A percentile compares a stretch with the other conserved stretches of the same genome.
These are phyloP conservation scores for Mizuhopecten yessoensis DNA, from an alignment of 1,140 invertebrate species.

Conservation along the genomic window DNA sequence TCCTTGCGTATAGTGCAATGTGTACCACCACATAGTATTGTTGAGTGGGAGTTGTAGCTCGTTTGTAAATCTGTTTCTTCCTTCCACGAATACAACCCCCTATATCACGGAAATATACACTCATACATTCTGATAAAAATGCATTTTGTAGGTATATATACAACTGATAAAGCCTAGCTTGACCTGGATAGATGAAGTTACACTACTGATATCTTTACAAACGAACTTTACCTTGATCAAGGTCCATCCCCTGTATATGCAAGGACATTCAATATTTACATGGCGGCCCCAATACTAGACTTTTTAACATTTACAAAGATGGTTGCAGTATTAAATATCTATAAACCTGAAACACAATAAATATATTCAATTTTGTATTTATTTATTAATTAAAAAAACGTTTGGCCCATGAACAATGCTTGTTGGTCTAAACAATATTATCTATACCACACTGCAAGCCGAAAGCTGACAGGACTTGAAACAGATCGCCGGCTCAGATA, in stretches of 20 bases:
- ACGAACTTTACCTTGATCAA: background rate
- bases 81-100: background rate
- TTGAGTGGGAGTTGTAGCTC: too few species aligned
- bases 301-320: background rate
- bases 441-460: too few species aligned
- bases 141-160: conserved; percentile 29
- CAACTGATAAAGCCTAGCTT: background rate
- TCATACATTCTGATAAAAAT: conserved; percentile 10
- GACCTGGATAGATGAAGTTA: background rate
- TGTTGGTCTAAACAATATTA: too few species aligned
- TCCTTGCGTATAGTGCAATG: too few species aligned
- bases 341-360: background rate
- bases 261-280: background rate
- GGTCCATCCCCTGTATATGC: background rate
- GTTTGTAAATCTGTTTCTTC: background rate
- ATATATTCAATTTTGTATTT: background rate
- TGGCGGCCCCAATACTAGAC: background rate
- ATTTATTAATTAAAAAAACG: too few species aligned
- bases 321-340: background rate
- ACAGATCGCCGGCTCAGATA: background rate
- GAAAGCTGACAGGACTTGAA: background rate
- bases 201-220: background rate
- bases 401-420: background rate
- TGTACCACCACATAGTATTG: too few species aligned
- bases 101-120: background rate